Conservation (phyloP, 1,140 invertebrate species). For the Zaprionus davidi region DNA sequence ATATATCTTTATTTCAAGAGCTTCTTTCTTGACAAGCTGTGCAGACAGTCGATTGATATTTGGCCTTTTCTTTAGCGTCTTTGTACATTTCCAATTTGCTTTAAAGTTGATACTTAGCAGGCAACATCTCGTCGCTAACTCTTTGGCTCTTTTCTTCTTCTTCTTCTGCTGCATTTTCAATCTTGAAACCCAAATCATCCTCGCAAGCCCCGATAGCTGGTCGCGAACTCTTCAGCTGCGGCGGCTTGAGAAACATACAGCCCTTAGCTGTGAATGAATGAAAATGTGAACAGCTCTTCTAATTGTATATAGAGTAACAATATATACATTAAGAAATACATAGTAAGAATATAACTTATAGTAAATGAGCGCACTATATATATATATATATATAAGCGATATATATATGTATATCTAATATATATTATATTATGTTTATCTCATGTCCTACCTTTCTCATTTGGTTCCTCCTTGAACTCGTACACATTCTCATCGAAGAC, state of each 20-base stretch:
- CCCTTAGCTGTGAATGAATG: background rate
- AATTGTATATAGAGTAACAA: background rate
- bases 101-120: too few relatives aligned
- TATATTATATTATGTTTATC: too few relatives aligned
- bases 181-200: background rate
- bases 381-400: too few relatives aligned
- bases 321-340: too few relatives aligned
- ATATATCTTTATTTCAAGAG: background rate
- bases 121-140: background rate
- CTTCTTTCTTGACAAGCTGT: background rate
- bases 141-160: background rate
- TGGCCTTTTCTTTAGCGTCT: background rate
- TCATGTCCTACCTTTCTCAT: constrained; percentile 2
- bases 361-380: background rate
- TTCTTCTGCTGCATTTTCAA: background rate
- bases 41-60: background rate
- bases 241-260: constrained; percentile 25
- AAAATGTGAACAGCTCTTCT: accelerated
- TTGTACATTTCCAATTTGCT: background rate
- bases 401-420: too few relatives aligned
- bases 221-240: constrained; percentile 17
- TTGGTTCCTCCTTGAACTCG: constrained; percentile 17
- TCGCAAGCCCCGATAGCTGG: background rate
- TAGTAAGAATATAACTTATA: too few relatives aligned
- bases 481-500: constrained; percentile 45